Evolutionary conservation across 1,140 invertebrate species (phyloP).

Genomic region (Macrocentrus cingulum): DNA sequence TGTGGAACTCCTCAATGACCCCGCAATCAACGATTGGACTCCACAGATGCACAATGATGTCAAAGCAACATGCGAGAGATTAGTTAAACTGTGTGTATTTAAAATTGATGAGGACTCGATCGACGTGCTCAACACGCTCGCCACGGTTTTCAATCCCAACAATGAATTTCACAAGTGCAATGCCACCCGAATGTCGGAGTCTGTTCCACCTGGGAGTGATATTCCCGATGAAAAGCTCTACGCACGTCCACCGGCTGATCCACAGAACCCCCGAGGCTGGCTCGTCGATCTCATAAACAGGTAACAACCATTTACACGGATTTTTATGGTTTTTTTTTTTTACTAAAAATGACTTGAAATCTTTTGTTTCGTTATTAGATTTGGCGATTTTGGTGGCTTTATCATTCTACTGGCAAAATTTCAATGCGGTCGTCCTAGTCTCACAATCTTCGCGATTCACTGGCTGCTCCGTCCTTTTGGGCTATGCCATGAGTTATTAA

Average conservation of each 20-base stretch:
- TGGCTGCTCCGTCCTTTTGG: constrained; percentile 89
- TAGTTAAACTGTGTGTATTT: constrained; percentile 88
- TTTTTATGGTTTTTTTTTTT: not conserved
- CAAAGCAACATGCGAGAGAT: constrained; percentile 86
- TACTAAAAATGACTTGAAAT: not conserved
- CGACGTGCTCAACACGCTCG: constrained; percentile 86
- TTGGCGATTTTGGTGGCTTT: constrained; percentile 88
- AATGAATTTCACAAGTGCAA: constrained; percentile 96
- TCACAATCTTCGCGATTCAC: constrained; percentile 80
- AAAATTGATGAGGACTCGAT: constrained; percentile 93
- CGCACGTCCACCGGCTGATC: constrained; percentile 77
- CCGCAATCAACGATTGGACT: constrained; percentile 97
- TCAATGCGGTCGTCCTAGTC: constrained; percentile 68
- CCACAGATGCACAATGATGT: constrained; percentile 95
- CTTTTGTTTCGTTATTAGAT: constrained; percentile 59
- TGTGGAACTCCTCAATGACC: constrained; percentile 96
- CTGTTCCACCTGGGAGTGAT: constrained; percentile 66
- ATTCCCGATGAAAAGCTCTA: constrained; percentile 76
- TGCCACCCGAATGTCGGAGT: constrained; percentile 78
- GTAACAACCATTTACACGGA: constrained; percentile 40
- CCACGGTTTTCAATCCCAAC: constrained; percentile 90
- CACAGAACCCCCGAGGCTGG: constrained; percentile 83
- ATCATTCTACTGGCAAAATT: constrained; percentile 85
- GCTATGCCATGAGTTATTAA: constrained; percentile 88
- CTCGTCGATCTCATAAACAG: constrained; percentile 93